Evolutionary conservation across 2,888 invertebrate genomes (phyloP).

Genomic region (Ectobius pallidus): DNA sequence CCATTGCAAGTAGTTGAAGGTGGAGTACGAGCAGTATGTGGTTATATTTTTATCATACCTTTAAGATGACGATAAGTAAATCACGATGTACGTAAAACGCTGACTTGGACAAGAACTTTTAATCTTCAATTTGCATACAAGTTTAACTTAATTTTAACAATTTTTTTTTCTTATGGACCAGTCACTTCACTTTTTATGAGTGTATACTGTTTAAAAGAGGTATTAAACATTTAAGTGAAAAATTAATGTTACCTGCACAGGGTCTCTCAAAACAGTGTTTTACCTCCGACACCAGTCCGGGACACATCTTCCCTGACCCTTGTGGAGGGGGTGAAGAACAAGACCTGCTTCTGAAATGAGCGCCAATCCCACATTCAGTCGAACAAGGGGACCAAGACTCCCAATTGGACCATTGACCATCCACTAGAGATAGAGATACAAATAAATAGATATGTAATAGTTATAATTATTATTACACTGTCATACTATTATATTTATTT

Average conservation of each 20-base stretch:
- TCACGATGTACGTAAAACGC: neutral
- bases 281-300: slow-evolving; percentile 56
- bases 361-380: slow-evolving; percentile 63
- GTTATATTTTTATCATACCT: too few relatives aligned
- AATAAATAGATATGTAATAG: too few relatives aligned
- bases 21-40: too few relatives aligned
- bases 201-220: too few relatives aligned
- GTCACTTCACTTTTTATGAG: neutral
- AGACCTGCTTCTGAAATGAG: slow-evolving; percentile 60
- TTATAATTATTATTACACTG: too few relatives aligned
- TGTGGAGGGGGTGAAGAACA: slow-evolving; percentile 66
- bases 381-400: slow-evolving; percentile 64
- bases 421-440: slow-evolving; percentile 48
- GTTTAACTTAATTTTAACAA: neutral
- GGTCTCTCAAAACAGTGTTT: slow-evolving; percentile 56
- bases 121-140: neutral
- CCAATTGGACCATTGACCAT: slow-evolving; percentile 67
- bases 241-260: slow-evolving; percentile 53
- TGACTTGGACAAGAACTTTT: neutral
- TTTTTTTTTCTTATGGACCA: neutral
- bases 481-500: too few relatives aligned
- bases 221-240: too few relatives aligned
- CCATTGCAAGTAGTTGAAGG: too few relatives aligned
- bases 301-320: slow-evolving; percentile 55
- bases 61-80: neutral